Evolutionary conservation across 1,140 invertebrate species (phyloP).

Genomic region (Drosophila orosa): DNA sequence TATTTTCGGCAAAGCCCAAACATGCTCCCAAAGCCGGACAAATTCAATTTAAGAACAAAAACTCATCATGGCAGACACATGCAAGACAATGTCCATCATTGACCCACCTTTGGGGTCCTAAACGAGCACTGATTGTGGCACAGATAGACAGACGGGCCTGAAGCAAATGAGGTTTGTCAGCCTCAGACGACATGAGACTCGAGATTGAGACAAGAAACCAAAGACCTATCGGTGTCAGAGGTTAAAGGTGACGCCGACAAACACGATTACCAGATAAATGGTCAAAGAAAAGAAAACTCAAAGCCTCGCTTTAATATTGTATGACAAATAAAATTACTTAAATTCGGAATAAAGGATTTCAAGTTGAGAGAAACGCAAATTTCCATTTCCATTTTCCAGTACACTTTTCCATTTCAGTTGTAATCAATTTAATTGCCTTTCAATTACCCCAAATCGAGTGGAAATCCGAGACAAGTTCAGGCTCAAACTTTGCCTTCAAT

Average conservation of each 20-base stretch:
- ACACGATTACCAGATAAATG: slow-evolving; percentile 15
- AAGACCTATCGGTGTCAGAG: background rate
- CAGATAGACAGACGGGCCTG: slow-evolving; percentile 8
- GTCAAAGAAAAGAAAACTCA: background rate
- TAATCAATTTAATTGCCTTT: slow-evolving; percentile 28
- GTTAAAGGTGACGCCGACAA: slow-evolving; percentile 3
- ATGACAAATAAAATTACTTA: background rate
- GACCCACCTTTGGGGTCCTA: slow-evolving; percentile 15
- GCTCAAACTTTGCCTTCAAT: slow-evolving; percentile 7
- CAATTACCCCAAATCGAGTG: slow-evolving; percentile 17
- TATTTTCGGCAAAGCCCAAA: background rate
- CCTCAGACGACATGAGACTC: slow-evolving; percentile 6
- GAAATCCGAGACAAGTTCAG: background rate
- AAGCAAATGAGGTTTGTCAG: slow-evolving; percentile 17
- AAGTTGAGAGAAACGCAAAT: background rate
- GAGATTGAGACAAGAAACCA: background rate
- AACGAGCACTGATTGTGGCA: slow-evolving; percentile 24
- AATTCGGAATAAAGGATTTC: background rate
- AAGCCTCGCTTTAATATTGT: background rate
- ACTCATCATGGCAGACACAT: slow-evolving; percentile 22
- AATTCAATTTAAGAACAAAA: slow-evolving; percentile 36
- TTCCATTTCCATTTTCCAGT: background rate
- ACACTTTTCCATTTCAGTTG: background rate
- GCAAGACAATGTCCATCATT: slow-evolving; percentile 46
- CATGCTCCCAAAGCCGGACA: slow-evolving; percentile 2